These are phyloP conservation scores for Styela plicata DNA, from an alignment of 23 tunicate species.

Conservation along the genomic window DNA sequence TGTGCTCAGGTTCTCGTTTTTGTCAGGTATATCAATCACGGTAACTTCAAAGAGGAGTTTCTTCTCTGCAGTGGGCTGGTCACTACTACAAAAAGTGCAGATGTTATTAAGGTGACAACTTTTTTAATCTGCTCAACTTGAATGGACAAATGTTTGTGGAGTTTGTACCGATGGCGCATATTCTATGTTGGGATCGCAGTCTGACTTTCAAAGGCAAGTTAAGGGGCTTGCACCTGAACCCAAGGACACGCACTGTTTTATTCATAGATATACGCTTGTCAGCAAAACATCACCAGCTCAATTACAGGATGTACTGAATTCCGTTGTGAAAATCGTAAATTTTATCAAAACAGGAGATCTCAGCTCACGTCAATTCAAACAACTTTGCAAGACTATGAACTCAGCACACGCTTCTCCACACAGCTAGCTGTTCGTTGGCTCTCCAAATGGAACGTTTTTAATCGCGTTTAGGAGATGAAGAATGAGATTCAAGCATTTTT, in stretches of 20 bases:
- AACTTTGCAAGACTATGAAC: too few species aligned
- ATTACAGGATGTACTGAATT: slow-evolving; percentile 40
- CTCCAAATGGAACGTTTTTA: slow-evolving; percentile 59
- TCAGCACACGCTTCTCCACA: too few species aligned
- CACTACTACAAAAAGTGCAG: slow-evolving; percentile 45
- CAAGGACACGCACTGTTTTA: slow-evolving; percentile 59
- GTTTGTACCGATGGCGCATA: slow-evolving; percentile 61
- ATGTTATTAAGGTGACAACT: slow-evolving; percentile 42
- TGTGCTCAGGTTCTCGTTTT: slow-evolving; percentile 73
- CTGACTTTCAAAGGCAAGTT: slow-evolving; percentile 60
- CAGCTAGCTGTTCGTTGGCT: slow-evolving; percentile 56
- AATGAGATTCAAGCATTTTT: slow-evolving; percentile 35
- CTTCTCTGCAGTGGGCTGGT: slow-evolving; percentile 41
- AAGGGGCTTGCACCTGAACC: slow-evolving; percentile 38
- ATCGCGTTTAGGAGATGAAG: slow-evolving; percentile 56
- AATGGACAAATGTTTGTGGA: slow-evolving; percentile 66
- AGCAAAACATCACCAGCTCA: slow-evolving; percentile 53
- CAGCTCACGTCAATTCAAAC: slow-evolving; percentile 45
- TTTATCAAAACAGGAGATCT: slow-evolving; percentile 37
- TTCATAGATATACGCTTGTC: slow-evolving; percentile 67
- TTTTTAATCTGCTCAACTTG: slow-evolving; percentile 46
- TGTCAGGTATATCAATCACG: slow-evolving; percentile 50
- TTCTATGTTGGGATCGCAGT: slow-evolving; percentile 56
- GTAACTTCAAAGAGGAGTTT: slow-evolving; percentile 55
- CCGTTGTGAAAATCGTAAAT: slow-evolving; percentile 51